Evolutionary conservation across 2,888 invertebrate genomes (phyloP), one percentile per base, ranked within the genome.

Genomic region (Iphiclides podalirius): DNA sequence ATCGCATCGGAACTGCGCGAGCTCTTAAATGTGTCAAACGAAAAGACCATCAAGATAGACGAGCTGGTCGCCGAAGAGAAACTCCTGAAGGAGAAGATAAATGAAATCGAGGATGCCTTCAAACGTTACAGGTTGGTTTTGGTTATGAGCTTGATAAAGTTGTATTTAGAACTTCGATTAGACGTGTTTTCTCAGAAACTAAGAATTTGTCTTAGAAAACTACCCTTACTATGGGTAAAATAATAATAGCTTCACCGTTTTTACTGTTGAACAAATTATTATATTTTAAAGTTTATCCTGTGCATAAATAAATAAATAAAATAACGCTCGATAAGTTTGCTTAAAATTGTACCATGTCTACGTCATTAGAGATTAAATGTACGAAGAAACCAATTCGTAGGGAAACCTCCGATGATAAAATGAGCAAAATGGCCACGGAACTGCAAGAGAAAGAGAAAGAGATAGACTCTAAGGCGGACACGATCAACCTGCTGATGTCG

Each of bases 401-500:
- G 44, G 55, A 55, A 7, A 31, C 55, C 0, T 34, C 56, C 0
- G 55, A 60, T 4, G 33, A 47, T 12, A 60, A 62, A 36, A 54
- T 60, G 2, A 49, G 54, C 9, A 63, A 67, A 17, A 46, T 69
- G 0, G 17, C 17, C 0, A 20, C 20, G 4, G 37, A 48, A 14
- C 52, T 63, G 8, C 51, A 59, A 16, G 26, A 28, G 0, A 63
- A 64, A 39, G 62, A 69, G 11, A 61, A 63, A 17, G 74, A 74
- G 6, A 48, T 73, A 12, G 63, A 66, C 43, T 57, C 55, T 0
- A 70, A 70, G 23, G 61, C 66, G 0, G 52, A 56, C 1, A 63
- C 72, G 1, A 68, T 74, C 41, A 58, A 58, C 11, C 61, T 66
- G 7, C 61, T 79, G 9, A 75, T 72, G 70, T 61, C 64, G 0